Evolutionary conservation across 2,797 vertebrate genomes (phyloP), one percentile per base, ranked within the genome.

Genomic region (Micropoecilia bifurca): DNA sequence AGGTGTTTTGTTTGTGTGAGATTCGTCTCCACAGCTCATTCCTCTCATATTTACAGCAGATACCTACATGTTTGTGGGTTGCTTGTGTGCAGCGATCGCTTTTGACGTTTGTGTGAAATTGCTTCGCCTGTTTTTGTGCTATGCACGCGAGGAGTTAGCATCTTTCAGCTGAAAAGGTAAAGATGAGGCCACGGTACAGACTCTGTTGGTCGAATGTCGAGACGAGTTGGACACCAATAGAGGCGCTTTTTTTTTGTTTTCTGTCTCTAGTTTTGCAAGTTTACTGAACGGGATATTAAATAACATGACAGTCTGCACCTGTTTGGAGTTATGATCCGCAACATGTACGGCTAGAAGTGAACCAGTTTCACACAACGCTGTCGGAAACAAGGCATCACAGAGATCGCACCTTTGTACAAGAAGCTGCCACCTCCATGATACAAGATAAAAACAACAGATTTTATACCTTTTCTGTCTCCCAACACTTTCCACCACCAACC

Each of bases 301-400:
- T 84, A 63, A 76, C 74, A 84, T 72, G 77, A 80, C 78, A 69
- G 80, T 84, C 87, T 88, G 89, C 83, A 82, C 85, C 86, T 85
- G 79, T 63, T 87, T 90, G 30, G 81, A 90, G 81, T 86, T 88
- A 74, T 88, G 84, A 86, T 90, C 85, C 84, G 88, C 80, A 85
- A 83, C 80, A 86, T 90, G 90, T 53, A 92, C 87, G 90, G 89
- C 89, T 87, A 89, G 89, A 87, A 79, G 68, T 86, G 89, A 94
- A 92, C 84, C 93, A 93, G 85, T 92, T 92, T 93, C 93, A 91
- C 93, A 91, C 91, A 91, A 83, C 28, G 88, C 76, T 74, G 57
- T 80, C 87, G 85, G 87, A 83, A 84, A 84, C 79, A 85, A 81
- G 81, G 85, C 78, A 84, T 92, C 91, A 90, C 77, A 2, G 78